A percentile compares a stretch with the other conserved stretches of the same genome.
These are phyloP conservation scores for Trypoxylon attenuatum DNA, from an alignment of 2,888 invertebrate species.

Conservation along the genomic window DNA sequence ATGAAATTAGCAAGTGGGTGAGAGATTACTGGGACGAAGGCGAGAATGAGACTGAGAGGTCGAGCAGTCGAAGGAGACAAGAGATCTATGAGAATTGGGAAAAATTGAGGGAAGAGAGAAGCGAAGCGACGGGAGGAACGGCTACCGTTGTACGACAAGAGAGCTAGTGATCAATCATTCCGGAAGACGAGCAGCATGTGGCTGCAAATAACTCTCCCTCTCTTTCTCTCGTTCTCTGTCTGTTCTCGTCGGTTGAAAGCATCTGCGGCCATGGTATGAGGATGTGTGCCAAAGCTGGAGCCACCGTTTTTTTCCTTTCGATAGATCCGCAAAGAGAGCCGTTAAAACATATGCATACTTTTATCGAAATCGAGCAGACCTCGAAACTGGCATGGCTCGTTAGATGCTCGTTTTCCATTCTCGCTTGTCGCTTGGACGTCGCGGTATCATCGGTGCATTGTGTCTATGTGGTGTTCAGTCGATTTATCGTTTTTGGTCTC, in stretches of 20 bases:
- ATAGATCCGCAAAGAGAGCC: too few species aligned
- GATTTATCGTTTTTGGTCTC: too few species aligned
- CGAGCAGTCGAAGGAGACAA: too few species aligned
- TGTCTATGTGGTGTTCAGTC: not conserved
- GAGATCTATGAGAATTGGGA: too few species aligned
- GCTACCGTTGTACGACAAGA: not conserved
- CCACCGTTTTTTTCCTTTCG: too few species aligned
- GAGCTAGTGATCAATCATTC: constrained; percentile 63
- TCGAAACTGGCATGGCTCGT: not conserved
- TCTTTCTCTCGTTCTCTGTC: too few species aligned
- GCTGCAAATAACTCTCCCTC: constrained; percentile 39
- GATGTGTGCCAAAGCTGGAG: not conserved
- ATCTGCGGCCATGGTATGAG: constrained; percentile 23
- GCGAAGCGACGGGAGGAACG: constrained; percentile 37
- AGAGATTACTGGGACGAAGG: not conserved
- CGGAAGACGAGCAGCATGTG: constrained; percentile 42
- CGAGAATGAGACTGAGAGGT: not conserved
- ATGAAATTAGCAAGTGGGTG: too few species aligned
- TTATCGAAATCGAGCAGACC: not conserved
- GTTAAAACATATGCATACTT: too few species aligned
- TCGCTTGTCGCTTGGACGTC: not conserved
- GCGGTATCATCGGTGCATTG: not conserved
- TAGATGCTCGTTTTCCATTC: not conserved
- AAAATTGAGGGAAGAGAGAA: not conserved
- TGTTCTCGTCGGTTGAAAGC: constrained; percentile 40